These are phyloP conservation scores for Triplophysa bombifrons DNA, from an alignment of 2,797 vertebrate species.

Conservation along the genomic window DNA sequence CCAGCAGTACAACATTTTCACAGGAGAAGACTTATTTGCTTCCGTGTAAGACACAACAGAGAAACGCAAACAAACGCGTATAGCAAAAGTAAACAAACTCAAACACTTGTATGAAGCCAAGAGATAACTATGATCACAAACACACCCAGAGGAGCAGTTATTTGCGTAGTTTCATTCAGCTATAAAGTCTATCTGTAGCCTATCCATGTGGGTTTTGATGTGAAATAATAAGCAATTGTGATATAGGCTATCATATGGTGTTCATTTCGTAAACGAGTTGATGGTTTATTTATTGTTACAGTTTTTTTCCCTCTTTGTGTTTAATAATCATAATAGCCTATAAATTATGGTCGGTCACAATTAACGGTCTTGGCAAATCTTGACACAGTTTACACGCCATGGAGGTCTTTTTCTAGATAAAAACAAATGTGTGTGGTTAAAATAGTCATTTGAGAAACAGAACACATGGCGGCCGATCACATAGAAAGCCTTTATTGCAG, in stretches of 20 bases:
- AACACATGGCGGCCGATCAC: too few relatives aligned
- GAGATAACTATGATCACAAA: not conserved
- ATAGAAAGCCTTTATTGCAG: too few relatives aligned
- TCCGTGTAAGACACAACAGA: conserved; percentile 7
- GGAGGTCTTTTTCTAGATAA: not conserved
- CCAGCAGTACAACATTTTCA: conserved; percentile 14
- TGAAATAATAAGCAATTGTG: too few relatives aligned
- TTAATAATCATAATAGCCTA: not conserved
- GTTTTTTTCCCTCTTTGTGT: not conserved
- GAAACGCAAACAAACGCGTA: conserved; percentile 18
- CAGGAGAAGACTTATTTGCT: conserved; percentile 42
- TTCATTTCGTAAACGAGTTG: not conserved
- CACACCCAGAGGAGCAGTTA: not conserved
- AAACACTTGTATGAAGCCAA: not conserved
- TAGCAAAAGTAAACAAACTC: conserved; percentile 22
- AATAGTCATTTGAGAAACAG: not conserved
- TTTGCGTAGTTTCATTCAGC: not conserved
- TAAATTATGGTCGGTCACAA: not conserved
- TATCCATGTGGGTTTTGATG: too few relatives aligned
- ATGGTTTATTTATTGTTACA: not conserved
- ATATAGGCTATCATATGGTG: too few relatives aligned
- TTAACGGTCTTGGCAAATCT: not conserved
- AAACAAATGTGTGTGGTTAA: not conserved
- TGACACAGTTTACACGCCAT: not conserved
- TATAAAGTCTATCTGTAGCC: too few relatives aligned